phyloP scores from a whole-genome alignment of 2,888 invertebrate genomes.

The Drosophila mercatorum region DNA sequence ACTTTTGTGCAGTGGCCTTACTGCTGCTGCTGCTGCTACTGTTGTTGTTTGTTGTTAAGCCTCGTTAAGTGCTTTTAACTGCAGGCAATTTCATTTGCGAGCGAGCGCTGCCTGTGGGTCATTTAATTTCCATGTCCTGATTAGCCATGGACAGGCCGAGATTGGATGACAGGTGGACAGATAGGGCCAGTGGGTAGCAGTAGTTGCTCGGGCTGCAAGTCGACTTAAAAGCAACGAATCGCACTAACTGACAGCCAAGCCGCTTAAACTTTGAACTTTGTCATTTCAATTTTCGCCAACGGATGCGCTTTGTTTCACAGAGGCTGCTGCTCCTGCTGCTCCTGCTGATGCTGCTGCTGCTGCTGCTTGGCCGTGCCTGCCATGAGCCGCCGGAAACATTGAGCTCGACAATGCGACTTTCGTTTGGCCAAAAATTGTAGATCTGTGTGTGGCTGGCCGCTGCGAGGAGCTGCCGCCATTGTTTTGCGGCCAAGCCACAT shows the following conservation, averaged over 20 bases:
- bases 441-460: slow-evolving; percentile 32
- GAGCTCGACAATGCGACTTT: slow-evolving; percentile 81
- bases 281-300: slow-evolving; percentile 83
- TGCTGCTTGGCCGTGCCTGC: slow-evolving; percentile 21
- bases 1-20: slow-evolving; percentile 42
- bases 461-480: slow-evolving; percentile 66
- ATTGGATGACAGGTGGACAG: slow-evolving; percentile 70
- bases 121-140: slow-evolving; percentile 69
- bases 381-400: slow-evolving; percentile 78
- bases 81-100: slow-evolving; percentile 80
- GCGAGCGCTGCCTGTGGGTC: slow-evolving; percentile 13
- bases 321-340: slow-evolving; percentile 16
- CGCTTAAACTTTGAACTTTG: slow-evolving; percentile 84
- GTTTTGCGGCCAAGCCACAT: slow-evolving; percentile 64
- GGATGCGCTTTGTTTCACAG: slow-evolving; percentile 81
- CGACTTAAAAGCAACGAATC: slow-evolving; percentile 46
- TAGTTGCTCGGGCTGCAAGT: slow-evolving; percentile 25
- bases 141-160: slow-evolving; percentile 79
- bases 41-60: slow-evolving; percentile 48
- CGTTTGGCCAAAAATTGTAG: slow-evolving; percentile 55
- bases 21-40: slow-evolving; percentile 24
- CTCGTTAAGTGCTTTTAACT: slow-evolving; percentile 77
- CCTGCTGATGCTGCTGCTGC: not conserved
- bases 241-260: slow-evolving; percentile 80
- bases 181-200: slow-evolving; percentile 35